phyloP scores from a whole-genome alignment of 2,113 vertebrate species.

The Crocuta crocuta region DNA sequence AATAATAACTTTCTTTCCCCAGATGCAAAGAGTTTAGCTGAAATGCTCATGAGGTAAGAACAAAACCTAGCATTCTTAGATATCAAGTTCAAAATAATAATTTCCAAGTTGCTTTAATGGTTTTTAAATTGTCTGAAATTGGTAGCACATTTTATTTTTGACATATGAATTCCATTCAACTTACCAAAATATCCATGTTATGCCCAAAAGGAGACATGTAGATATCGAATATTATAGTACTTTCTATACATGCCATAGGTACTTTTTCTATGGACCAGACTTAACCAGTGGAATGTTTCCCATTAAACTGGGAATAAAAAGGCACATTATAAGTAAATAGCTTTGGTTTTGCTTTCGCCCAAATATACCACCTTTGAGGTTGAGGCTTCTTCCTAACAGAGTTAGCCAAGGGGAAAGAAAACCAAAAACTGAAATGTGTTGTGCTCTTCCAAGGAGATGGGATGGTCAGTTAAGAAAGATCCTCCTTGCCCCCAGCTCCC shows the following conservation, averaged over 20 bases:
- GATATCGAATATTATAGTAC: not conserved
- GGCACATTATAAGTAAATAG: not conserved
- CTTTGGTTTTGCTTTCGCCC: not conserved
- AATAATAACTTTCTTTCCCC: constrained; percentile 87
- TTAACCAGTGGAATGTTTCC: not conserved
- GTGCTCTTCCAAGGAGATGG: not conserved
- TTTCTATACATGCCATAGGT: not conserved
- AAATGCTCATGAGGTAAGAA: constrained; percentile 99
- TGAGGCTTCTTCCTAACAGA: not conserved
- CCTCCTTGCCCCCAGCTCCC: not conserved
- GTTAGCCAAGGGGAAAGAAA: not conserved
- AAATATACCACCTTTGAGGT: not conserved
- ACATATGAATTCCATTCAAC: not conserved
- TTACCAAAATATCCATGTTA: not conserved
- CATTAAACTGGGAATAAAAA: not conserved
- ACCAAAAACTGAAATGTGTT: not conserved
- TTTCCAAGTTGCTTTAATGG: not conserved
- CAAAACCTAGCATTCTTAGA: not conserved
- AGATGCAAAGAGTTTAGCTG: constrained; percentile 99
- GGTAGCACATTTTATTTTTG: not conserved
- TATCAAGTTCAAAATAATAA: not conserved
- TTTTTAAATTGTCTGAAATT: not conserved
- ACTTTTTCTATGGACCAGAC: not conserved
- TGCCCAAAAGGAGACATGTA: not conserved
- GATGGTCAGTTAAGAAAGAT: not conserved